Evolutionary conservation across 2,888 invertebrate genomes (phyloP).

Genomic region (Drepanosiphum platanoidis): DNA sequence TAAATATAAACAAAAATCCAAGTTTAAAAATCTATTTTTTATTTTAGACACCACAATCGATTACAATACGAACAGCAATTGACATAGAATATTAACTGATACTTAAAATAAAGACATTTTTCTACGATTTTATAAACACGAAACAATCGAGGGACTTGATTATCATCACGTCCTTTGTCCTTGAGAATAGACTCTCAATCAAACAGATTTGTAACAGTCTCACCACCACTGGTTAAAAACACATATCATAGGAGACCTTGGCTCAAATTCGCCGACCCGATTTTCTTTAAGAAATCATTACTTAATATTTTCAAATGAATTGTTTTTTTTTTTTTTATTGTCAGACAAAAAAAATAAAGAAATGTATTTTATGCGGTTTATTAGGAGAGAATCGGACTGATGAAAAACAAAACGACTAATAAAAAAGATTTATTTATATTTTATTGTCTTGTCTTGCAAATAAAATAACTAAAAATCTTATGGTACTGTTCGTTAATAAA

Average conservation of each 20-base stretch:
- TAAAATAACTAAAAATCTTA: neutral
- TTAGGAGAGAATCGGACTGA: neutral
- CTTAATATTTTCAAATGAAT: conserved; percentile 25
- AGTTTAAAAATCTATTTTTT: neutral
- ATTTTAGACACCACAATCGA: neutral
- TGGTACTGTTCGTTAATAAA: neutral
- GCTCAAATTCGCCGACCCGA: conserved; percentile 41
- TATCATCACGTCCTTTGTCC: conserved; percentile 35
- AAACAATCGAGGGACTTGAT: conserved; percentile 41
- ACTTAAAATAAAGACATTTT: neutral
- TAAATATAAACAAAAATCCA: neutral
- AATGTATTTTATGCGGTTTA: neutral
- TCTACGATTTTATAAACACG: conserved; percentile 2
- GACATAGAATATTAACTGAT: conserved; percentile 26
- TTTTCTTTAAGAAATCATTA: conserved; percentile 48
- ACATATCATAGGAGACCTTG: conserved; percentile 39
- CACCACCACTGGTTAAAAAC: conserved; percentile 15
- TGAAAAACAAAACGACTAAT: neutral
- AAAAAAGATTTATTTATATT: neutral
- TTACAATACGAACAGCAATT: neutral
- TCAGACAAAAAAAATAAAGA: neutral
- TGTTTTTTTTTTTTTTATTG: conserved; percentile 21
- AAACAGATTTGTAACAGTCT: conserved; percentile 41
- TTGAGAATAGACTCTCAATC: conserved; percentile 43
- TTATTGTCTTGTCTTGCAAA: neutral